Percentiles rank a stretch among this genome's conserved stretches.
phyloP scores from a whole-genome alignment of 2,113 vertebrate species.

The Pygoscelis adeliae region DNA sequence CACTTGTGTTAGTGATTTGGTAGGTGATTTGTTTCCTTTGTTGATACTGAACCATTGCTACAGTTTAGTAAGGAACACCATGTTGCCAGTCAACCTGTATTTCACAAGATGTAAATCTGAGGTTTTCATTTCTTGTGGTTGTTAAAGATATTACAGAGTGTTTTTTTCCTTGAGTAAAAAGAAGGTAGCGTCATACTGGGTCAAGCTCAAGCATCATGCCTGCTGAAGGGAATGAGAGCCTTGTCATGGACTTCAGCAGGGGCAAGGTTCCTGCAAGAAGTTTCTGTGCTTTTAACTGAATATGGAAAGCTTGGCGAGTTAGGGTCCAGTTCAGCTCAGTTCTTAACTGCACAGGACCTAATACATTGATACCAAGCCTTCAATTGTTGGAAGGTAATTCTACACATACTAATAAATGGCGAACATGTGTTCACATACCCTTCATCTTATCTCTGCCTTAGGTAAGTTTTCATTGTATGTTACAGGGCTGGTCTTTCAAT shows the following conservation, averaged over 20 bases:
- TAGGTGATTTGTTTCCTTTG: background rate
- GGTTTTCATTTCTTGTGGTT: background rate
- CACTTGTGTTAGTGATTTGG: background rate
- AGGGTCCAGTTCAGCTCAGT: background rate
- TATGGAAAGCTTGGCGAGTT: background rate
- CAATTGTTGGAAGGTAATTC: background rate
- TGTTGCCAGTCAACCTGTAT: background rate
- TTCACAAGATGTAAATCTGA: background rate
- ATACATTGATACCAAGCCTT: background rate
- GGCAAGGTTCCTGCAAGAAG: background rate
- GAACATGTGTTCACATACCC: background rate
- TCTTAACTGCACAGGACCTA: background rate
- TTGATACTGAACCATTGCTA: background rate
- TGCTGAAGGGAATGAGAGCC: background rate
- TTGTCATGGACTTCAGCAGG: background rate
- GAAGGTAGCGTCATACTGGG: background rate
- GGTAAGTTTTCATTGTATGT: background rate
- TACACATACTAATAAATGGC: background rate
- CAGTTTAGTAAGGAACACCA: background rate
- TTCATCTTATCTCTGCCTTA: background rate
- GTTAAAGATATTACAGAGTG: background rate
- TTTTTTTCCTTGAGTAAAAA: background rate
- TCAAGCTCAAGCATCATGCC: background rate
- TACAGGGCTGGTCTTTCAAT: background rate
- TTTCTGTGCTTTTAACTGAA: background rate